Conservation (phyloP, 2,888 invertebrate genomes). For the Sarcophaga rosellei region DNA sequence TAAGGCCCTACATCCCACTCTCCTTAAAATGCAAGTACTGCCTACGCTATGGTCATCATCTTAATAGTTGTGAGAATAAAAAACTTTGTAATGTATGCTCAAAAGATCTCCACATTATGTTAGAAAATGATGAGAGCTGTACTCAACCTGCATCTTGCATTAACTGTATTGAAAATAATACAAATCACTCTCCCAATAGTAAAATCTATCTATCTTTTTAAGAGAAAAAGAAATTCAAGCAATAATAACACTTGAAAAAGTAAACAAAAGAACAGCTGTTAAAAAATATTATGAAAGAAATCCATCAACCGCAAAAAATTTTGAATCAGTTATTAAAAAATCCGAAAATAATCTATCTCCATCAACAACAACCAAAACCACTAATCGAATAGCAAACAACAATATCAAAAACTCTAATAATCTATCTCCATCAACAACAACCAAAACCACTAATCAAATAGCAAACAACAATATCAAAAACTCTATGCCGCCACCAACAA, state of each 20-base stretch:
- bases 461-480: neutral
- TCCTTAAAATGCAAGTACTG: conserved; percentile 28
- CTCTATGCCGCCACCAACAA: neutral
- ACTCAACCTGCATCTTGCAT: neutral
- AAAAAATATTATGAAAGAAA: conserved; percentile 30
- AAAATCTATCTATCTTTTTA: conserved; percentile 42
- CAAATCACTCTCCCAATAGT: conserved; percentile 11
- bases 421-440: neutral
- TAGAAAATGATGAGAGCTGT: conserved; percentile 7
- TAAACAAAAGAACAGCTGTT: conserved; percentile 33
- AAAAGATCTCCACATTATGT: conserved; percentile 1
- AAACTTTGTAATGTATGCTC: conserved; percentile 31
- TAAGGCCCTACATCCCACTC: conserved; percentile 32
- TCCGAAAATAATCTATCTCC: neutral
- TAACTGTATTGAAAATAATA: conserved; percentile 21
- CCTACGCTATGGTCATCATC: neutral
- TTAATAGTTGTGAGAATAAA: neutral
- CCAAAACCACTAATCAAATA: neutral
- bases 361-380: neutral
- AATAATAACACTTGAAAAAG: conserved; percentile 45
- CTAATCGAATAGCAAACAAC: neutral
- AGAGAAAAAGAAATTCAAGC: conserved; percentile 52
- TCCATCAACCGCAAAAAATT: neutral
- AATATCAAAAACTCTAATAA: neutral
- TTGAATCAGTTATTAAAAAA: neutral